Conservation (phyloP, 1,140 invertebrate species). For the Polyergus mexicanus region DNA sequence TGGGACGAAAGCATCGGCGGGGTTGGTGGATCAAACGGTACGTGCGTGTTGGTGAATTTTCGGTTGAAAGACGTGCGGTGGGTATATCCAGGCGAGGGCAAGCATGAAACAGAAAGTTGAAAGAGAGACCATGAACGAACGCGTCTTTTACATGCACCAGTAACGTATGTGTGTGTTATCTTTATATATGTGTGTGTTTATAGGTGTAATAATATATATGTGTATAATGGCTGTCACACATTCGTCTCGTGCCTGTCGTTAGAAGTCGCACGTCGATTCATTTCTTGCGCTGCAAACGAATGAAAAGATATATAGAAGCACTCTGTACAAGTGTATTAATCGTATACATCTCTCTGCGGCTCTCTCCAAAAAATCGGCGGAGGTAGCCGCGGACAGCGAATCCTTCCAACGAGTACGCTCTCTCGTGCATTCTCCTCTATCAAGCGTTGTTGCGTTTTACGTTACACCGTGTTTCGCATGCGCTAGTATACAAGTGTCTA, state of each 20-base stretch:
- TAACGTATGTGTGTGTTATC: slow-evolving; percentile 14
- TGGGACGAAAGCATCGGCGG: slow-evolving; percentile 69
- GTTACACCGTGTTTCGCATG: slow-evolving; percentile 67
- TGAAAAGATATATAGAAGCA: not conserved
- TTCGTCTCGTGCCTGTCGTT: slow-evolving; percentile 51
- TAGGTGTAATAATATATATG: slow-evolving; percentile 7
- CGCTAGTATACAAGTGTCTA: slow-evolving; percentile 53
- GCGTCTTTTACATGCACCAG: slow-evolving; percentile 75
- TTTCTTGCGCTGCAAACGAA: slow-evolving; percentile 55
- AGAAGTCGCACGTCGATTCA: slow-evolving; percentile 48
- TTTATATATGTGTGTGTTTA: slow-evolving; percentile 28
- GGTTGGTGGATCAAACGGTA: slow-evolving; percentile 64
- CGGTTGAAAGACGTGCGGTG: slow-evolving; percentile 84
- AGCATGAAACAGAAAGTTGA: slow-evolving; percentile 87
- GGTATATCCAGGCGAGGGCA: slow-evolving; percentile 83
- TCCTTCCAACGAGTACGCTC: slow-evolving; percentile 57
- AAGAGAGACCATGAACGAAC: slow-evolving; percentile 85
- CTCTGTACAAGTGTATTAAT: slow-evolving; percentile 11
- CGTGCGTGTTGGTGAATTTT: slow-evolving; percentile 75
- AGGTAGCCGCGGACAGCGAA: slow-evolving; percentile 35
- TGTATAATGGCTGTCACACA: slow-evolving; percentile 30
- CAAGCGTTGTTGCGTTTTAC: slow-evolving; percentile 54
- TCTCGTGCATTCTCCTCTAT: slow-evolving; percentile 51
- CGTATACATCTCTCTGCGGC: slow-evolving; percentile 17
- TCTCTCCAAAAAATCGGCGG: not conserved